Evolutionary conservation across 1,140 invertebrate species (phyloP), one percentile per base, ranked within the genome.

Genomic region (Trinorchestia longiramus): DNA sequence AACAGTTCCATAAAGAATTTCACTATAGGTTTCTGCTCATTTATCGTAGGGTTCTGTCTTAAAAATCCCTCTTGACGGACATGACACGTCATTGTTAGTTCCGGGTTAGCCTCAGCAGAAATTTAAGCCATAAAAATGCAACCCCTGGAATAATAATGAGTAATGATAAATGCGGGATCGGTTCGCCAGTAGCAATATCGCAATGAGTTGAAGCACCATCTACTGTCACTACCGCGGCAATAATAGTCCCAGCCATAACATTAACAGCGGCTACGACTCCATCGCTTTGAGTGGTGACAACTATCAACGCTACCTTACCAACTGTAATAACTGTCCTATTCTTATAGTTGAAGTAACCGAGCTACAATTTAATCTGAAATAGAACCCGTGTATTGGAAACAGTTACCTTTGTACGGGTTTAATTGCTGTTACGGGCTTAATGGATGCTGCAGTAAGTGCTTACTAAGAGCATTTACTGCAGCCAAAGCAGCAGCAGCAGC

Each of bases 401-500:
- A 77, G 36, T 3, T 19, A 36, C 15, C 8, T 11, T 77, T 77
- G 28, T 77, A 23, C n/a, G n/a, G 15, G 15, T 23, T 11, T 36
- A 36, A 77, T 77, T 36, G 62, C 62, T 23, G 62, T 53, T 53
- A 53, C 28, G 36, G 47, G 47, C 47, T 6, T 19, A 53, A 53
- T 19, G 47, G 47, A 8, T 19, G 47, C 47, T 6, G 47, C 47
- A 53, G 47, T 53, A 53, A 8, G 47, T 6, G 19, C 87, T 41
- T n/a, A 36, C 11, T 0, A 42, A 15, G 8, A 90, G 88, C 88
- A 42, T 4, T 43, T 40, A 40, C 8, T 43, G 88, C n/a, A 42
- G 88, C 88, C 43, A 90, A 11, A 90, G n/a, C 88, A 90, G 88
- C 88, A 87, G 8, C 87, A 87, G 87, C 87, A 90, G 88, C 88